These are phyloP conservation scores for Myxocyprinus asiaticus DNA, from an alignment of 2,113 vertebrate species.

Conservation along the genomic window DNA sequence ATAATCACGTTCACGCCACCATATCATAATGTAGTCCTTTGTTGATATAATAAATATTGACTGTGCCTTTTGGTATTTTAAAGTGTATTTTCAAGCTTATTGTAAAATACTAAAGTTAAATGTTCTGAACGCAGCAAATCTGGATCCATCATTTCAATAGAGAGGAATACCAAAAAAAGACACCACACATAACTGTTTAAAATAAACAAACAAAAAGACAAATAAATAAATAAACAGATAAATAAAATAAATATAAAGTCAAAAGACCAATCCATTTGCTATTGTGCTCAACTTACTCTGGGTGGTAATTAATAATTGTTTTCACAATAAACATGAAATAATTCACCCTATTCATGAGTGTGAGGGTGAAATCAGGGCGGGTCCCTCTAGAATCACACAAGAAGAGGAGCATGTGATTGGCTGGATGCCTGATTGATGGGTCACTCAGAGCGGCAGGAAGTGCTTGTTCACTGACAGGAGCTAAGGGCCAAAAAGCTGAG, in stretches of 20 bases:
- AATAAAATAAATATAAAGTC: constrained; percentile 50
- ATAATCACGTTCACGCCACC: too few species aligned
- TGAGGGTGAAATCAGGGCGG: constrained; percentile 6
- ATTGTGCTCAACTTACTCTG: background rate
- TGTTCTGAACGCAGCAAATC: background rate
- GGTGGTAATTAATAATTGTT: background rate
- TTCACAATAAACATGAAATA: background rate
- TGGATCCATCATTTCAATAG: too few species aligned
- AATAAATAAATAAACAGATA: constrained; percentile 57
- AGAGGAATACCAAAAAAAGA: constrained; percentile 39
- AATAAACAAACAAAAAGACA: constrained; percentile 64
- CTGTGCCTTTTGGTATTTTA: too few species aligned
- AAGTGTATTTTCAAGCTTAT: too few species aligned
- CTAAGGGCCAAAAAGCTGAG: constrained; percentile 79
- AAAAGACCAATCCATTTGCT: constrained; percentile 39
- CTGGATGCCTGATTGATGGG: constrained; percentile 14
- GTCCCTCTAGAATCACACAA: constrained; percentile 13
- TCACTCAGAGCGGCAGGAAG: background rate
- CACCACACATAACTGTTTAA: constrained; percentile 44
- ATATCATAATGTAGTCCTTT: background rate
- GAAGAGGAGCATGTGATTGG: constrained; percentile 13
- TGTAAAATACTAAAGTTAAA: too few species aligned
- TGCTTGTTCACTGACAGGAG: constrained; percentile 23
- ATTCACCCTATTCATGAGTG: constrained; percentile 11
- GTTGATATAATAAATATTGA: background rate